These are phyloP conservation scores for Drosophila athabasca DNA, from an alignment of 1,140 invertebrate genomes.

Conservation along the genomic window DNA sequence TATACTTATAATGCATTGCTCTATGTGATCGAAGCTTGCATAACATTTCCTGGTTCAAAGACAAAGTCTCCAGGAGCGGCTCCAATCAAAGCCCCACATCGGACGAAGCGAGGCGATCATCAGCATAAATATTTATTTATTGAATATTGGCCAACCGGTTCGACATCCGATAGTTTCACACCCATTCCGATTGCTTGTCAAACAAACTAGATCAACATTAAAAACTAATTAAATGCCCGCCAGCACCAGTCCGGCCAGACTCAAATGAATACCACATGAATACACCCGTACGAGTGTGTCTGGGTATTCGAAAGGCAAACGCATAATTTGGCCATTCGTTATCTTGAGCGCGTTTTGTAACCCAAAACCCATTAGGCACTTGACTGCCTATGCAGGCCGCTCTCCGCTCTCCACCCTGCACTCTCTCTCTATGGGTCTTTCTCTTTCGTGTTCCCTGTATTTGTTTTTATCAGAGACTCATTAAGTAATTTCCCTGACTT, in stretches of 20 bases:
- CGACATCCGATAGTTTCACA: constrained; percentile 39
- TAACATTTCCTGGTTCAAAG: constrained; percentile 51
- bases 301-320: constrained; percentile 59
- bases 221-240: constrained; percentile 79
- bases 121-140: constrained; percentile 49
- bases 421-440: constrained; percentile 17
- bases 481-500: constrained; percentile 77
- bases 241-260: constrained; percentile 9
- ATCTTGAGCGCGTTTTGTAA: constrained; percentile 76
- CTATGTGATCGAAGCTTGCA: constrained; percentile 41
- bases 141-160: constrained; percentile 51
- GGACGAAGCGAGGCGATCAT: constrained; percentile 6
- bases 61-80: constrained; percentile 18
- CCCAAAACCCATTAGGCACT: constrained; percentile 79
- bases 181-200: constrained; percentile 72
- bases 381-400: constrained; percentile 42
- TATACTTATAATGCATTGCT: constrained; percentile 17
- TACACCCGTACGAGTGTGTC: constrained; percentile 14
- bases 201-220: constrained; percentile 78
- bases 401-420: constrained; percentile 1
- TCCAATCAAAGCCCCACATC: constrained; percentile 33
- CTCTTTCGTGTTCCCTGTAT: constrained; percentile 13
- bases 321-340: constrained; percentile 76
- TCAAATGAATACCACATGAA: constrained; percentile 45
- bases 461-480: constrained; percentile 68